Conservation (phyloP, 2,797 vertebrate species). For the Cyclopterus lumpus region DNA sequence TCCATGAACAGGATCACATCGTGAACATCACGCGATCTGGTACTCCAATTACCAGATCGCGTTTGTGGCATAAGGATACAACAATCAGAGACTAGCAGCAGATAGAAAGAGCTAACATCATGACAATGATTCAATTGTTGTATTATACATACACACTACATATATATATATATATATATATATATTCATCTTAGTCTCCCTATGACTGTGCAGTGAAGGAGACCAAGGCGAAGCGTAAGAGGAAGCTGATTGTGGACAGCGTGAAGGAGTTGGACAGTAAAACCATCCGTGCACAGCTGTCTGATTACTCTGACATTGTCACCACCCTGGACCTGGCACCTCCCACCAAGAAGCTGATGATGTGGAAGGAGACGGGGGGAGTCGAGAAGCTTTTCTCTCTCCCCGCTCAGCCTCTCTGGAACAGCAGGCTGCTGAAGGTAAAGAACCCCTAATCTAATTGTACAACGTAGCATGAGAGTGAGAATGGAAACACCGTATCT, state of each 20-base stretch:
- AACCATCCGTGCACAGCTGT: conserved; percentile 95
- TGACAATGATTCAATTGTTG: background rate
- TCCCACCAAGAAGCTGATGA: conserved; percentile 97
- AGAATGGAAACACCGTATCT: background rate
- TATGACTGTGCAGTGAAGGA: conserved; percentile 87
- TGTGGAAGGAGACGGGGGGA: conserved; percentile 98
- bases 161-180: too few relatives aligned
- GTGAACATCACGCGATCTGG: background rate
- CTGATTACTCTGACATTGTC: conserved; percentile 96
- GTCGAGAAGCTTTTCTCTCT: conserved; percentile 97
- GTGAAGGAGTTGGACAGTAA: conserved; percentile 97
- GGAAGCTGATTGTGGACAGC: conserved; percentile 96
- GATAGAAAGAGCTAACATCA: background rate
- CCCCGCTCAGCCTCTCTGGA: conserved; percentile 96
- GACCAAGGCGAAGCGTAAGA: conserved; percentile 97
- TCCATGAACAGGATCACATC: background rate
- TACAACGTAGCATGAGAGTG: background rate
- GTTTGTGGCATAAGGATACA: background rate
- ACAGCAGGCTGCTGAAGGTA: conserved; percentile 92
- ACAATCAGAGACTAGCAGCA: background rate
- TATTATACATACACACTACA: too few relatives aligned
- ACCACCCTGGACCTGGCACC: conserved; percentile 96
- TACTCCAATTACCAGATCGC: too few relatives aligned
- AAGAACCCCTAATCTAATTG: background rate
- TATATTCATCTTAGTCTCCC: background rate